Base-by-base conservation (phyloP, 2,797 vertebrate genomes). In the Sebastes nivosus region DNA sequence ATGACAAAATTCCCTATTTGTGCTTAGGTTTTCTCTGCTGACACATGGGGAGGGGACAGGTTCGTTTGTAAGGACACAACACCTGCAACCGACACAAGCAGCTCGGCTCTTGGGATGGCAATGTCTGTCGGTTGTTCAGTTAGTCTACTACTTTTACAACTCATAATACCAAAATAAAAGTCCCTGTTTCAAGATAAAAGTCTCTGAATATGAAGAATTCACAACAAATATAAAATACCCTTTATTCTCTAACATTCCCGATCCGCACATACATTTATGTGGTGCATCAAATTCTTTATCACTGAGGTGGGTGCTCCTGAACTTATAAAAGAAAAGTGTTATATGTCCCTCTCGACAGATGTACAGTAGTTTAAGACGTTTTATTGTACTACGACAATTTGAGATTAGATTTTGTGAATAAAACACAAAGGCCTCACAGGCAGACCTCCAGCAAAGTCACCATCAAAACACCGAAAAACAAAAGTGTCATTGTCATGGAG, bases 401-500 rank as follows among this genome's bases (percentile, higher is more conserved):
- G 46, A 71, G 52, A 54, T 66, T 20, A 57, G 2, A 67, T 22
- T 22, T 16, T n/a, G 14, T 67, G 25, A 68, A 68, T 42, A 58
- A 24, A 68, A 50, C 52, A 29, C 38, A 68, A 52, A 75, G 58
- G 36, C 24, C 27, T 24, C 16, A 11, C 30, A 38, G 59, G 36
- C 57, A 1, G 2, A 69, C 66, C 32, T 70, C 75, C 59, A 67
- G 25, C 22, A 57, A 58, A 72, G 73, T 32, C 20, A 52, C 8
- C 57, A 57, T 57, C 38, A 59, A 72, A 87, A 73, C 46, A 73
- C 29, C 27, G 10, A 10, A n/a, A 81, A 83, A 85, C 58, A 61
- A 68, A 67, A 29, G 38, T 32, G 55, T 14, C 50, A 27, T 55
- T 77, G 78, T 72, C 74, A 71, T 63, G 74, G 57, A 78, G 25